Evolutionary conservation across 37 sponge, comb jelly and placozoan species (phyloP), one percentile per base, ranked within the genome.

Genomic region (Halisarca cf. caerulea): DNA sequence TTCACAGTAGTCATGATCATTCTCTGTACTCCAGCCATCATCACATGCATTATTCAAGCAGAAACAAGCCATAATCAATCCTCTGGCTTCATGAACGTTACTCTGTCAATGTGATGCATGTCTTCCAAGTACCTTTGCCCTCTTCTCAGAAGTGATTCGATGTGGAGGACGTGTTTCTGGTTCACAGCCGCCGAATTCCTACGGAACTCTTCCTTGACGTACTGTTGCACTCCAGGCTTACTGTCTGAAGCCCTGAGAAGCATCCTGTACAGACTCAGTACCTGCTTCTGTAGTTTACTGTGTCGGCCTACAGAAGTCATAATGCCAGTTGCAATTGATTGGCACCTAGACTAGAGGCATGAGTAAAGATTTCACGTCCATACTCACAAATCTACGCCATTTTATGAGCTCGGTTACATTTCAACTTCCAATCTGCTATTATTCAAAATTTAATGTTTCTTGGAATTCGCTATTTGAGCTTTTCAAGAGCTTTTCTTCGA

Each of bases 211-310:
- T 38, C 21, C 5, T 7, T 71, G 18, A 71, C 40, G 73, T 71
- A 37, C 8, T 71, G 38, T 32, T 71, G 5, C 39, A 71, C 21
- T 38, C 73, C 66, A 41, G 23, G 45, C 38, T 27, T 58, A 58
- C 47, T 23, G 43, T 0, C 41, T 70, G 42, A 58, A 80, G 28
- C 72, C 51, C 42, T 20, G 8, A 25, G 28, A 33, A 36, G 38
- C 5, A 5, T 66, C 40, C 70, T 32, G 74, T 92, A 92, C 83
- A 92, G 80, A 41, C 84, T 77, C 30, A 92, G 60, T 0, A 92
- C 86, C 24, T 88, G 83, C 59, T 60, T 92, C 66, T 92, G 92
- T 14, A 92, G 70, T 40, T 86, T 72, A 25, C 86, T 92, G 21
- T 86, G 79, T 64, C 80, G 81, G 61, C 80, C 59, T 18, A 51